Base-by-base conservation (phyloP, 2,113 vertebrate genomes). In the Macheiramphus alcinus region DNA sequence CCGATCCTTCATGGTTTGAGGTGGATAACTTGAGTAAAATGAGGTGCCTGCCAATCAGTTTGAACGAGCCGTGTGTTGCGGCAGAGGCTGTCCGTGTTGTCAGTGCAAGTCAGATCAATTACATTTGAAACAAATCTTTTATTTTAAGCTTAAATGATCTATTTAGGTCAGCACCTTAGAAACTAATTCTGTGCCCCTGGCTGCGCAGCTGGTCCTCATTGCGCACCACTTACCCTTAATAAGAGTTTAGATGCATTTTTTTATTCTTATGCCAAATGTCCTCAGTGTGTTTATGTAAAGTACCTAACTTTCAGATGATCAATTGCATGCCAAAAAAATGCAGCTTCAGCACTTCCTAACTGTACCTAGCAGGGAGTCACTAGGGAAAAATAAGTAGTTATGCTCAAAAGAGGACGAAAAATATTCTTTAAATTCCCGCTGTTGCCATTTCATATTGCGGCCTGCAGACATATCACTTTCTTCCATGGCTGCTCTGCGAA, bases 51-150 rank as follows among this genome's bases (percentile, higher is more conserved):
- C 47, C 59, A 7, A 20, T 86, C 59, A 17, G 9, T 29, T 36
- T 16, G 47, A 48, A 42, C 3, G 55, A 62, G 36, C 48, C 1
- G 2, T 5, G 27, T 8, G 52, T 12, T 17, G 27, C 0, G 15
- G 34, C 10, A 13, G 52, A 48, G 19, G 25, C 56, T 34, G 38
- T 10, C 43, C 3, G 1, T 27, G 22, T 36, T 65, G 84, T 36
- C 71, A n/a, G 16, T 21, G 18, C 45, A 7, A 40, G 45, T 86
- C 75, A 27, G 83, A 78, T 83, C 65, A 22, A 18, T 66, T 32
- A 5, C 38, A 3, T 52, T 18, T 9, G 52, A 47, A 38, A 21
- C 43, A 26, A n/a, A 45, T 65, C 72, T 31, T 65, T n/a, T 26
- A 5, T 65, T 66, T 71, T 52, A 66, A 78, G 16, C 65, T 71